These are phyloP conservation scores for Steatornis caripensis DNA, from an alignment of 2,113 vertebrate species.

Conservation along the genomic window DNA sequence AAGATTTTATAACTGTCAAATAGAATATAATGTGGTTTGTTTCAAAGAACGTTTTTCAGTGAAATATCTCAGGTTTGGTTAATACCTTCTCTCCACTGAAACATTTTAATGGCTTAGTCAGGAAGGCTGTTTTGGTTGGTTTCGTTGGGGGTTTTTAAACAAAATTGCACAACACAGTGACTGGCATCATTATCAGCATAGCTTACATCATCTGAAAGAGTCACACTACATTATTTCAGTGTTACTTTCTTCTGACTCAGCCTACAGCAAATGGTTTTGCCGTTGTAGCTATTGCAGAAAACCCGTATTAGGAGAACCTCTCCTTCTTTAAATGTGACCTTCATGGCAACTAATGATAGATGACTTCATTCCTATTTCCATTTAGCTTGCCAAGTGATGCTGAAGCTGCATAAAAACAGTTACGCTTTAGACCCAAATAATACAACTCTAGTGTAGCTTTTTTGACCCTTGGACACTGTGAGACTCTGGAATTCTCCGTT, in stretches of 20 bases:
- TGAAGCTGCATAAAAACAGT: background rate
- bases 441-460: background rate
- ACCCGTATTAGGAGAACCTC: background rate
- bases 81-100: background rate
- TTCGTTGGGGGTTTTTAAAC: background rate
- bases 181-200: background rate
- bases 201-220: background rate
- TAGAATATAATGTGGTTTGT: background rate
- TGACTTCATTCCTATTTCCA: background rate
- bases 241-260: background rate
- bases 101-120: background rate
- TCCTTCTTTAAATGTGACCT: background rate
- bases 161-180: background rate
- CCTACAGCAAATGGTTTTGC: background rate
- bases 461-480: background rate
- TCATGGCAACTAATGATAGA: background rate
- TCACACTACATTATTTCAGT: background rate
- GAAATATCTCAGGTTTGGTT: background rate
- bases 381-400: background rate
- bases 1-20: background rate
- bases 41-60: background rate
- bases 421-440: background rate
- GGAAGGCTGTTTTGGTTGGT: background rate
- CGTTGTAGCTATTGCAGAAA: background rate
- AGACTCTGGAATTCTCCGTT: background rate